phyloP scores from a whole-genome alignment of 2,888 invertebrate genomes.

The Meiosimyza decipiens region DNA sequence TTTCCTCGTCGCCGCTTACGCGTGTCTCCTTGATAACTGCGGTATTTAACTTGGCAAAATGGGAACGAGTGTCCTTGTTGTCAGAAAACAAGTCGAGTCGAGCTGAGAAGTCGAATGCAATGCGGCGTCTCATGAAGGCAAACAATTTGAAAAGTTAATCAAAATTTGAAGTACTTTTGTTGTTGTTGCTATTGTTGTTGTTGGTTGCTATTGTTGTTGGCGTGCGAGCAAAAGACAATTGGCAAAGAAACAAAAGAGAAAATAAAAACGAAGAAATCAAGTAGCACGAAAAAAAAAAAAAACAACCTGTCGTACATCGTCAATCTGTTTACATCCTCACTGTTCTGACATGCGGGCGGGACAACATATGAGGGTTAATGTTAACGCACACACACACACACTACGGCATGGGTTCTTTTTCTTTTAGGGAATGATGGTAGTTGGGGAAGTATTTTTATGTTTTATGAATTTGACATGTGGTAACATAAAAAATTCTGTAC shows the following conservation, averaged over 20 bases:
- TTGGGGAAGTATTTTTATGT: too few relatives aligned
- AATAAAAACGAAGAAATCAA: background rate
- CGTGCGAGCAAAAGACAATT: background rate
- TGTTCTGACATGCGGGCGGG: too few relatives aligned
- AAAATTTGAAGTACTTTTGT: conserved; percentile 21
- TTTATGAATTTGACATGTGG: too few relatives aligned
- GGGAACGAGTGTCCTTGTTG: conserved; percentile 16
- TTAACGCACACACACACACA: too few relatives aligned
- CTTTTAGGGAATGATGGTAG: too few relatives aligned
- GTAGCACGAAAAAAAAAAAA: background rate
- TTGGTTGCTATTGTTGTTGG: too few relatives aligned
- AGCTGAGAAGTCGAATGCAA: background rate
- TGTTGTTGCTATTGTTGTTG: too few relatives aligned
- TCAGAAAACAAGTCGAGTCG: background rate
- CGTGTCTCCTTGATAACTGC: too few relatives aligned
- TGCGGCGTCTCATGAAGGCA: conserved; percentile 11
- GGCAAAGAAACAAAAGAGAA: background rate
- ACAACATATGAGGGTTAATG: too few relatives aligned
- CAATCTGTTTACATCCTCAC: background rate
- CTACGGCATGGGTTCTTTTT: too few relatives aligned
- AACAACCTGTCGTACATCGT: background rate
- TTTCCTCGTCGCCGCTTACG: background rate
- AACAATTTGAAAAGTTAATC: conserved; percentile 19
- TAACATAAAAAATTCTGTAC: too few relatives aligned
- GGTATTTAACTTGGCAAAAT: conserved; percentile 8